Percentiles rank a stretch among this genome's conserved stretches.
These are phyloP conservation scores for Arctia plantaginis DNA, from an alignment of 2,888 invertebrate genomes.

Conservation along the genomic window DNA sequence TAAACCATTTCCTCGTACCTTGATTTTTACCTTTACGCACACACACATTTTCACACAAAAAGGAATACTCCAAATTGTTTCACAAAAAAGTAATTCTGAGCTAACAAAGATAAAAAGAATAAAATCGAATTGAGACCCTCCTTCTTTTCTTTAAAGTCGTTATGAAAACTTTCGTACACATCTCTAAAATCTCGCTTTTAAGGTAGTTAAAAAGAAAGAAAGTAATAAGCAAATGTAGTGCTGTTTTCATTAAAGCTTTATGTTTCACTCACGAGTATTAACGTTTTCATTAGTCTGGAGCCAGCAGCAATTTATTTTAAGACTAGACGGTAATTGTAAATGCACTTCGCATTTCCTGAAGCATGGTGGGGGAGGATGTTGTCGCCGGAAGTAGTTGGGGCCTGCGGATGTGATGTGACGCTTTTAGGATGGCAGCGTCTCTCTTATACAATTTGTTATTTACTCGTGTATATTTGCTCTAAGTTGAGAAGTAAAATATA, in stretches of 20 bases:
- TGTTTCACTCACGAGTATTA: background rate
- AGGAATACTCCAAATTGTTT: too few relatives aligned
- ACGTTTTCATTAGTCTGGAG: slow-evolving; percentile 13
- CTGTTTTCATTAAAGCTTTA: background rate
- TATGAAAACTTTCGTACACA: background rate
- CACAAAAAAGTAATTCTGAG: too few relatives aligned
- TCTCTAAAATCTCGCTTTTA: background rate
- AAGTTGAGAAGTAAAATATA: slow-evolving; percentile 40
- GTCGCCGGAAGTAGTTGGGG: slow-evolving; percentile 68
- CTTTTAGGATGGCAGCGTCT: slow-evolving; percentile 61
- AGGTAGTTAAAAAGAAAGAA: background rate
- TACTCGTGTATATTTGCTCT: slow-evolving; percentile 44
- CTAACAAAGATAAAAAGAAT: background rate
- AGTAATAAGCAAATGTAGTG: background rate
- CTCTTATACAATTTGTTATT: slow-evolving; percentile 58
- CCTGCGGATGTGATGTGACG: slow-evolving; percentile 58
- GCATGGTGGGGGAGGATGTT: slow-evolving; percentile 56
- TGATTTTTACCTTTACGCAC: too few relatives aligned
- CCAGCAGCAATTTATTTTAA: slow-evolving; percentile 13
- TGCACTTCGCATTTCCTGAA: slow-evolving; percentile 50
- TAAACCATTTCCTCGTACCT: too few relatives aligned
- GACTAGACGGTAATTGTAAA: slow-evolving; percentile 27
- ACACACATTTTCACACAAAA: too few relatives aligned
- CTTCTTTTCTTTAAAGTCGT: background rate
- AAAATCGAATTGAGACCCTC: too few relatives aligned